These are phyloP conservation scores for Eupeodes latifasciatus DNA, from an alignment of 2,888 invertebrate species.

Conservation along the genomic window DNA sequence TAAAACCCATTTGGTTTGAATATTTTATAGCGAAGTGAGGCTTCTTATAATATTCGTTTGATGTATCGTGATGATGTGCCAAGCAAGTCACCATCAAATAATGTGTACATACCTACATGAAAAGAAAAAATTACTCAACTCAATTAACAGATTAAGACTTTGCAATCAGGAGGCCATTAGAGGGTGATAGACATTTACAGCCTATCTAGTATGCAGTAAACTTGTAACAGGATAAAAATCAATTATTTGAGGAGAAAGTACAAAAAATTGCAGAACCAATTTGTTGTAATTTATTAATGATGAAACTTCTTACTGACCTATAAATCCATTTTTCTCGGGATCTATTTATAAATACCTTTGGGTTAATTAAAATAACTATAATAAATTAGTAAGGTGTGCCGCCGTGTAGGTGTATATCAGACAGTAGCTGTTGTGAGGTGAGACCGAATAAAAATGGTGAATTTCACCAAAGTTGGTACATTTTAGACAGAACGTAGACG, in stretches of 20 bases:
- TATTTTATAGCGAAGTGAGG: conserved; percentile 38
- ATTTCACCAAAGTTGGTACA: neutral
- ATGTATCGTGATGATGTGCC: conserved; percentile 20
- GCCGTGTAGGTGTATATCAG: neutral
- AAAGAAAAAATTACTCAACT: conserved; percentile 23
- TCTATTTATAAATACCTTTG: neutral
- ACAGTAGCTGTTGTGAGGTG: neutral
- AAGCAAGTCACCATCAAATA: too few species aligned
- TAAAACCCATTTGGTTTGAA: conserved; percentile 62
- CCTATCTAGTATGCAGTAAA: neutral
- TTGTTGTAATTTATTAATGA: conserved; percentile 6
- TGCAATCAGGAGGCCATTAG: conserved; percentile 62
- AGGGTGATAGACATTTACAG: conserved; percentile 60
- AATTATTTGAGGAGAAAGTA: conserved; percentile 42
- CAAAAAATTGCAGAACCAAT: conserved; percentile 10
- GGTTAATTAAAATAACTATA: neutral
- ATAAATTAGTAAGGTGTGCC: neutral
- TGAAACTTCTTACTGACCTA: conserved; percentile 15
- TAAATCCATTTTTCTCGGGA: conserved; percentile 3
- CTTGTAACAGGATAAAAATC: conserved; percentile 7
- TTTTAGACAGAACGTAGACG: too few species aligned
- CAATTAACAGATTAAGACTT: conserved; percentile 71
- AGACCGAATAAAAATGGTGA: neutral
- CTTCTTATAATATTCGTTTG: conserved; percentile 23
- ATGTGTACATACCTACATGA: conserved; percentile 5